Evolutionary conservation across 2,797 vertebrate genomes (phyloP), one percentile per base, ranked within the genome.

Genomic region (Hafferia zeledoni): DNA sequence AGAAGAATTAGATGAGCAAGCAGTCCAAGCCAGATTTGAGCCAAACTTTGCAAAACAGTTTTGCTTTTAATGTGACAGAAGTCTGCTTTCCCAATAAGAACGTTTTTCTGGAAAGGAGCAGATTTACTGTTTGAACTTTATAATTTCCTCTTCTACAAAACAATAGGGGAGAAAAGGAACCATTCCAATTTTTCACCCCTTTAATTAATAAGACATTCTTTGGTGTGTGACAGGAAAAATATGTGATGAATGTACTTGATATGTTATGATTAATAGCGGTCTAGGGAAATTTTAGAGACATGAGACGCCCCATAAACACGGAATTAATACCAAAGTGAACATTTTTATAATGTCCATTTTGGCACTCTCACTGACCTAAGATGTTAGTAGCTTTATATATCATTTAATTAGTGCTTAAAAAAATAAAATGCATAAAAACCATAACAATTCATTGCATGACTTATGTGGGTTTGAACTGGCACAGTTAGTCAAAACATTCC

Each of bases 331-430:
- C 79, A 72, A 90, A 94, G 83, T 46, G 92, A 96, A 87, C 93
- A 86, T 96, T 97, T 95, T 97, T 95, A 94, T 96, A 94, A 90
- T 88, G 95, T 97, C 95, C 95, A 95, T 95, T 94, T 95, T 97
- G 97, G 97, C 88, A 96, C 64, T 87, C 47, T 67, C 84, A 60
- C 56, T 91, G 80, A 89, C 85, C 86, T 92, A 92, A 88, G 83
- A 94, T 89, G 90, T 95, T 97, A 97, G 96, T 96, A 95, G 93
- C 93, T 96, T 96, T 96, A 92, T 92, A 90, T 92, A 87, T 96
- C n/a, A 96, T 94, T 95, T 94, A 94, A 93, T 95, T 89, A 97
- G 93, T 70, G 77, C 75, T 89, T 7, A 74, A 95, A 94, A 96
- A 94, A 95, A 79, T 61, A 91, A 95, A 93, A 95, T 69, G 70